These are phyloP conservation scores for Lagorchestes hirsutus DNA, from an alignment of 2,797 vertebrate species.

Conservation along the genomic window DNA sequence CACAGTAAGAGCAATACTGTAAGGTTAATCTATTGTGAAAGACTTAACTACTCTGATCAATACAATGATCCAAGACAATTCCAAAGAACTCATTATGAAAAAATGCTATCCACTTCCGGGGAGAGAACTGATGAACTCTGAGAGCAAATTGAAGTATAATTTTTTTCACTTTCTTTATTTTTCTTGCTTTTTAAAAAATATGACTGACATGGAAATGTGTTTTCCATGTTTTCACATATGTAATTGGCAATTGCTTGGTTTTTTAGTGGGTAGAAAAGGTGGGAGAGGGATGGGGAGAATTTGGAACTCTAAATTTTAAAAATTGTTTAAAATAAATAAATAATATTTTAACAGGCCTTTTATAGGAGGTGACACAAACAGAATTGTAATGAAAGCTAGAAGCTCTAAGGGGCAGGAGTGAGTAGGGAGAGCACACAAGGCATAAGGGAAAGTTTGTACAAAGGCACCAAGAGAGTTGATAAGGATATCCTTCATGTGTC, in stretches of 20 bases:
- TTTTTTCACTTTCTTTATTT: not conserved
- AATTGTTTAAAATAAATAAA: not conserved
- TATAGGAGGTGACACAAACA: not conserved
- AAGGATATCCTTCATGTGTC: not conserved
- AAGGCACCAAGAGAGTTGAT: too few relatives aligned
- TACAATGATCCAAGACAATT: not conserved
- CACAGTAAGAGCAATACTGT: not conserved
- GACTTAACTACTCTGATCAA: not conserved
- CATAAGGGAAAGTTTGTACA: too few relatives aligned
- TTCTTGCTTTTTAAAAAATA: not conserved
- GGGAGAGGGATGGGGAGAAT: not conserved
- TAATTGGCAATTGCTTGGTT: not conserved
- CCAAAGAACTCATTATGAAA: not conserved
- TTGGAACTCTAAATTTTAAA: not conserved
- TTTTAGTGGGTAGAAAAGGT: not conserved
- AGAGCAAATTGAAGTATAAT: not conserved
- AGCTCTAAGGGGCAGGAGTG: not conserved
- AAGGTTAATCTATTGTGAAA: not conserved
- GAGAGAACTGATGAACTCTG: not conserved
- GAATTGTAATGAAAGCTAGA: not conserved
- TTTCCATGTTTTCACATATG: not conserved
- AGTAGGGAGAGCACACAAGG: not conserved
- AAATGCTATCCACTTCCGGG: not conserved
- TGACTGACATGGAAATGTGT: not conserved
- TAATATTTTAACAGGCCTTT: not conserved